phyloP scores from a whole-genome alignment of 2,113 vertebrate species.

The Plectropomus leopardus region DNA sequence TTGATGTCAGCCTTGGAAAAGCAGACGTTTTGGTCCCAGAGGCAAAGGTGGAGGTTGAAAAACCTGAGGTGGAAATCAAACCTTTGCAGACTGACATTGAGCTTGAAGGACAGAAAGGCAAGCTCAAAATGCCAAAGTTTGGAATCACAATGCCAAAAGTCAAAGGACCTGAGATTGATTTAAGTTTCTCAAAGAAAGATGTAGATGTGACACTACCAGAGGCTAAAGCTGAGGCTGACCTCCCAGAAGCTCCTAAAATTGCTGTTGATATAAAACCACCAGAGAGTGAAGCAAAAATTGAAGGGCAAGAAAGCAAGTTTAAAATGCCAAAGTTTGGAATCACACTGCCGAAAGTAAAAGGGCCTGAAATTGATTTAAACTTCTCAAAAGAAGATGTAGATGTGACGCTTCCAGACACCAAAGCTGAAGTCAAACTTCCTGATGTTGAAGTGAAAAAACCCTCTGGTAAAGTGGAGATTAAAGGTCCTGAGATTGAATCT shows the following conservation, averaged over 20 bases:
- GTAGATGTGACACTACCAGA: constrained; percentile 36
- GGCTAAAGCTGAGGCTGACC: not conserved
- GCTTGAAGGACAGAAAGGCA: constrained; percentile 7
- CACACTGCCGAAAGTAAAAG: constrained; percentile 22
- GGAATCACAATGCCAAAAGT: constrained; percentile 33
- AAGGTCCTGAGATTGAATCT: constrained; percentile 11
- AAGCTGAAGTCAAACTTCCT: constrained; percentile 19
- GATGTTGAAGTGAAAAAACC: constrained; percentile 2
- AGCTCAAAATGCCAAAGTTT: constrained; percentile 57
- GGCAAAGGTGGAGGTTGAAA: constrained; percentile 45
- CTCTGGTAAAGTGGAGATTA: constrained; percentile 24
- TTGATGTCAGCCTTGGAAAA: constrained; percentile 38
- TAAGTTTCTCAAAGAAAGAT: constrained; percentile 34
- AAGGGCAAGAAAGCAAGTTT: constrained; percentile 9
- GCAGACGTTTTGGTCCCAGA: constrained; percentile 43
- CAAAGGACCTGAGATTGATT: constrained; percentile 27
- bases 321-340: no score
- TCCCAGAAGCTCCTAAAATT: not conserved
- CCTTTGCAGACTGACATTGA: not conserved
- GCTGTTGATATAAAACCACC: not conserved
- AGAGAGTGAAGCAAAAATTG: constrained; percentile 11
- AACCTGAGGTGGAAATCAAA: constrained; percentile 27
- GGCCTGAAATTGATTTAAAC: constrained; percentile 19
- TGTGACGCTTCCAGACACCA: constrained; percentile 32
- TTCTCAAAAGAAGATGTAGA: constrained; percentile 10